Conservation (phyloP, 2,113 vertebrate species). For the Hemiprocne comata region DNA sequence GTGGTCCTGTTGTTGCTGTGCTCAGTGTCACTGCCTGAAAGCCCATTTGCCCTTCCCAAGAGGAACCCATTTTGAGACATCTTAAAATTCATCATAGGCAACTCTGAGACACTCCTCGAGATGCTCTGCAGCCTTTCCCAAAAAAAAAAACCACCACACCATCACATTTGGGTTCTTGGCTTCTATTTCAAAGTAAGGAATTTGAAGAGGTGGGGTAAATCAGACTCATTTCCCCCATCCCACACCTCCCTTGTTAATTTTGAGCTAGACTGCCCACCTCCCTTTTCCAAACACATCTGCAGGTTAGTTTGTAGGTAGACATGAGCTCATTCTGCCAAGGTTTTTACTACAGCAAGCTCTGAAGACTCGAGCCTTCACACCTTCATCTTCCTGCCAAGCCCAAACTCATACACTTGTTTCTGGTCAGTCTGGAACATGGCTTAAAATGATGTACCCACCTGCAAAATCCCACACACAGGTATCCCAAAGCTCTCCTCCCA, state of each 20-base stretch:
- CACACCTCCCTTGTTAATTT: not conserved
- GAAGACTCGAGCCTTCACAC: not conserved
- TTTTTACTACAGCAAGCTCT: not conserved
- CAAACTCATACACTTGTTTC: not conserved
- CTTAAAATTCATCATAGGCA: not conserved
- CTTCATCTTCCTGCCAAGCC: not conserved
- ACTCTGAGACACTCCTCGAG: not conserved
- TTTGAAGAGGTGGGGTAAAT: not conserved
- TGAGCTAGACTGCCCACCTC: not conserved
- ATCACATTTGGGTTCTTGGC: not conserved
- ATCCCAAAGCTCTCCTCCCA: not conserved
- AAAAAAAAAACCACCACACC: no score
- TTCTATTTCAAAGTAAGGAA: not conserved
- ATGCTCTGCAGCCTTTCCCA: not conserved
- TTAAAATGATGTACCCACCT: no score
- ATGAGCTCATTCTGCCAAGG: not conserved
- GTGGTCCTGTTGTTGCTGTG: not conserved
- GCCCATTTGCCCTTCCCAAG: not conserved
- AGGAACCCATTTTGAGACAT: not conserved
- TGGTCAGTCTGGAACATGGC: not conserved
- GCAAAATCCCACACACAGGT: not conserved
- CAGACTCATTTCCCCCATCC: not conserved
- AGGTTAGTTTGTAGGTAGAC: not conserved
- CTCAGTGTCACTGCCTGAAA: not conserved
- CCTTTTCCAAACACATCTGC: not conserved